These are phyloP conservation scores for Subacronicta megacephala DNA, from an alignment of 2,888 invertebrate genomes.

Conservation along the genomic window DNA sequence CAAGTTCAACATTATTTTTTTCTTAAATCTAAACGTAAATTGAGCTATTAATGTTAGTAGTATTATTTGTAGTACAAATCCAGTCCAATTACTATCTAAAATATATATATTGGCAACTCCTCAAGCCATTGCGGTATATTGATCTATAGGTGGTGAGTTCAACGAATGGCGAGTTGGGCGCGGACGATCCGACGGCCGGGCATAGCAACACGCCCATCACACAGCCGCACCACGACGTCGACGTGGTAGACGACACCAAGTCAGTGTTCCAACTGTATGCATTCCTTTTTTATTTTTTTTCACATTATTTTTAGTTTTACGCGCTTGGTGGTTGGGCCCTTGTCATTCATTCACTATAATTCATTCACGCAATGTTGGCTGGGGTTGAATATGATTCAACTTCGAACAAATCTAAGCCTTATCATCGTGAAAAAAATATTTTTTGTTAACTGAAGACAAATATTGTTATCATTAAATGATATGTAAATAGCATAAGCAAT, in stretches of 20 bases:
- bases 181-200: conserved; percentile 98
- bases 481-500: no score
- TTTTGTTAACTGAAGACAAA: no score
- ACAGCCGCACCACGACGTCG: conserved; percentile 96
- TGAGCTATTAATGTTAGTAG: neutral
- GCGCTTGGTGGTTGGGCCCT: conserved; percentile 31
- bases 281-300: conserved; percentile 70
- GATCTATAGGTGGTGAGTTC: conserved; percentile 97
- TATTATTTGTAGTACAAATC: neutral
- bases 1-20: no score
- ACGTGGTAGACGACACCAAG: conserved; percentile 99
- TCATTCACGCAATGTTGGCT: neutral
- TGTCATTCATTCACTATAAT: conserved; percentile 9
- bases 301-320: conserved; percentile 60
- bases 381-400: no score
- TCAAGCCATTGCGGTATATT: conserved; percentile 7
- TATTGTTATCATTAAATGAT: no score
- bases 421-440: no score
- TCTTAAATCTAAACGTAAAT: neutral
- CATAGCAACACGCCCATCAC: conserved; percentile 99
- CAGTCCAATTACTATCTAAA: no score
- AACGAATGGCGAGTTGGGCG: conserved; percentile 98
- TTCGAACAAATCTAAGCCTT: no score
- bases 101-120: neutral
- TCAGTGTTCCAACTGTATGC: conserved; percentile 91